Percentiles rank a stretch among this genome's conserved stretches.
These are phyloP conservation scores for Synchiropus splendidus DNA, from an alignment of 2,113 vertebrate species.

Conservation along the genomic window DNA sequence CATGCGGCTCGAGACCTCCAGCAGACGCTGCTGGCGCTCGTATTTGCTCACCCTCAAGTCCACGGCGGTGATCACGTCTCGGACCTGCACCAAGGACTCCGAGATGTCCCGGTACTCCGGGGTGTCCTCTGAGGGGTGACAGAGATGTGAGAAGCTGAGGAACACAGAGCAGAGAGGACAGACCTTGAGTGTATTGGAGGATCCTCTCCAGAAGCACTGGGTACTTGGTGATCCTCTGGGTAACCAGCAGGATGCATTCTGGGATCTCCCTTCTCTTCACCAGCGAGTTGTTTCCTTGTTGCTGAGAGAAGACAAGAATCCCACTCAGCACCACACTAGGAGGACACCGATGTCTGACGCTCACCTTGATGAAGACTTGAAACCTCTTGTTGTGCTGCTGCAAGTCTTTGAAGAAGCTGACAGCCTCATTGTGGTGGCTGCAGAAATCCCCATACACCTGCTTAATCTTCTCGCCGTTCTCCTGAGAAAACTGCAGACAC, in stretches of 20 bases:
- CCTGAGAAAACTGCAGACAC: conserved; percentile 93
- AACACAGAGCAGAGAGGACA: conserved; percentile 38
- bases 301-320: conserved; percentile 49
- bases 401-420: conserved; percentile 89
- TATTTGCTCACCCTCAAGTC: conserved; percentile 83
- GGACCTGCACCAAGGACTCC: conserved; percentile 75
- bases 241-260: conserved; percentile 91
- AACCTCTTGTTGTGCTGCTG: conserved; percentile 92
- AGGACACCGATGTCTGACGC: too few species aligned
- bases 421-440: conserved; percentile 87
- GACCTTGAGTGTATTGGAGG: conserved; percentile 83
- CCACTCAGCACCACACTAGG: too few species aligned
- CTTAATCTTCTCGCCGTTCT: conserved; percentile 84
- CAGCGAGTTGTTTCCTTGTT: conserved; percentile 84
- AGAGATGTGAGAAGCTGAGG: neutral
- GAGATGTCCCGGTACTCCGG: conserved; percentile 79
- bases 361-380: conserved; percentile 89
- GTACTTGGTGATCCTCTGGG: conserved; percentile 95
- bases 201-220: conserved; percentile 92
- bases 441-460: conserved; percentile 93
- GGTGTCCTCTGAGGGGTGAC: conserved; percentile 66
- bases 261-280: conserved; percentile 88
- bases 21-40: conserved; percentile 79
- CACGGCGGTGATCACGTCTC: conserved; percentile 80
- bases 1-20: conserved; percentile 81